Percentiles rank a stretch among this genome's conserved stretches.
These are phyloP conservation scores for Drosophila pallidifrons DNA, from an alignment of 1,140 invertebrate genomes.

Conservation along the genomic window DNA sequence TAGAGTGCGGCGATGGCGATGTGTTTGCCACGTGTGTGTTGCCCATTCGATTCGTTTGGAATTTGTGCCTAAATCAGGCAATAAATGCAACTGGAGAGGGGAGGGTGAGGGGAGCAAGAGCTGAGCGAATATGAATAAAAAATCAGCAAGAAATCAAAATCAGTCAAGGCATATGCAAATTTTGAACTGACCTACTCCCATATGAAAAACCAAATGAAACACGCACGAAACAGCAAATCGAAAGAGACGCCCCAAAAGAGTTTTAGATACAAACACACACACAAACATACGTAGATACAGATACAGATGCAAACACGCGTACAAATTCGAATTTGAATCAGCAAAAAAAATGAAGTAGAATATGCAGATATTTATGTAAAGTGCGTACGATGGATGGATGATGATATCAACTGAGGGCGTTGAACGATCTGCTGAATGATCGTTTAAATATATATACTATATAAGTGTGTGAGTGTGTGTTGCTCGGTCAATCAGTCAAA, in stretches of 20 bases:
- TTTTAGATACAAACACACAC: slow-evolving; percentile 26
- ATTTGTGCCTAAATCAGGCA: slow-evolving; percentile 44
- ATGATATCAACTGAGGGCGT: slow-evolving; percentile 50
- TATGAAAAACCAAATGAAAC: slow-evolving; percentile 75
- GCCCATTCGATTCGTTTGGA: slow-evolving; percentile 8
- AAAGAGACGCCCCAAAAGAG: slow-evolving; percentile 48
- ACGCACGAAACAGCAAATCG: slow-evolving; percentile 39
- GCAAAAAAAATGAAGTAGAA: slow-evolving; percentile 19
- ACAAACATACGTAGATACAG: slow-evolving; percentile 18
- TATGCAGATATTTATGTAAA: slow-evolving; percentile 74
- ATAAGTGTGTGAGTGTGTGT: background rate
- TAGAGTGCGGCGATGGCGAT: background rate
- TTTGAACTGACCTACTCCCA: slow-evolving; percentile 83
- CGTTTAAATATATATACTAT: slow-evolving; percentile 13
- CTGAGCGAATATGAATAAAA: slow-evolving; percentile 75
- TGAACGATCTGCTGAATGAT: slow-evolving; percentile 40
- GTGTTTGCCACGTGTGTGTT: slow-evolving; percentile 37
- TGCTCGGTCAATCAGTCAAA: slow-evolving; percentile 21
- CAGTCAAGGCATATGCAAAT: slow-evolving; percentile 77
- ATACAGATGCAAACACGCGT: slow-evolving; percentile 15
- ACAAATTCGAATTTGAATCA: slow-evolving; percentile 39
- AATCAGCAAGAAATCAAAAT: slow-evolving; percentile 79
- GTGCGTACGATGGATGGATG: slow-evolving; percentile 38
- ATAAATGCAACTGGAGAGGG: slow-evolving; percentile 50
- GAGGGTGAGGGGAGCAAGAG: background rate